Evolutionary conservation across 2,888 invertebrate genomes (phyloP).

Genomic region (Alloplasta piceator): DNA sequence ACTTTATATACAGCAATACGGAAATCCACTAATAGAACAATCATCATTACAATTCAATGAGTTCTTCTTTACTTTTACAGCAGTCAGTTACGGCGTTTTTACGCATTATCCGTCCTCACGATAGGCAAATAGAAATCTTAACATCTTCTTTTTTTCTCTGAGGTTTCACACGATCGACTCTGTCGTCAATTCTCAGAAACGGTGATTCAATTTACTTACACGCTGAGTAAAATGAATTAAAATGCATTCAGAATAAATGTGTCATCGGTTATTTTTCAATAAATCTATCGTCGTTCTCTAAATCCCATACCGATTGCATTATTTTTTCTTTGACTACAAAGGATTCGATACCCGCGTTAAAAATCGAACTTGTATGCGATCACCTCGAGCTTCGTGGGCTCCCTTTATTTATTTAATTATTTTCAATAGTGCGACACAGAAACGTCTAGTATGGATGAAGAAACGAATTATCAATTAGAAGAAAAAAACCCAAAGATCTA

Average conservation of each 20-base stretch:
- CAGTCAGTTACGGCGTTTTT: slow-evolving; percentile 38
- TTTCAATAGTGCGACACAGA: slow-evolving; percentile 29
- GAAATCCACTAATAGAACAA: slow-evolving; percentile 39
- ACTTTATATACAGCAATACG: slow-evolving; percentile 62
- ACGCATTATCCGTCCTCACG: neutral
- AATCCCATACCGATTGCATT: neutral
- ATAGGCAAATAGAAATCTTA: slow-evolving; percentile 27
- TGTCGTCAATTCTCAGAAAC: slow-evolving; percentile 34
- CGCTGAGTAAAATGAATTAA: slow-evolving; percentile 50
- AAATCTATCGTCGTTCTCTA: slow-evolving; percentile 7
- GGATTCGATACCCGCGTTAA: slow-evolving; percentile 61
- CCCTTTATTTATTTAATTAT: slow-evolving; percentile 3
- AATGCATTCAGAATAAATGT: slow-evolving; percentile 52
- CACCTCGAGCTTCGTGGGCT: slow-evolving; percentile 40
- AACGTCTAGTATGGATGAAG: slow-evolving; percentile 20
- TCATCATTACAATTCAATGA: slow-evolving; percentile 56
- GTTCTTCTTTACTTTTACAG: slow-evolving; percentile 44
- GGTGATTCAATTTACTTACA: slow-evolving; percentile 48
- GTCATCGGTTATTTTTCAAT: slow-evolving; percentile 8
- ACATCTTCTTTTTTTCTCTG: neutral
- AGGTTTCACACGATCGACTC: neutral
- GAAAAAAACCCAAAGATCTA: slow-evolving; percentile 40
- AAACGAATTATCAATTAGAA: slow-evolving; percentile 12
- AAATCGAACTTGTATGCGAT: slow-evolving; percentile 62
- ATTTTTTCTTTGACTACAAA: slow-evolving; percentile 31